phyloP scores from a whole-genome alignment of 2,113 vertebrate genomes.

The Cnemophilus loriae region DNA sequence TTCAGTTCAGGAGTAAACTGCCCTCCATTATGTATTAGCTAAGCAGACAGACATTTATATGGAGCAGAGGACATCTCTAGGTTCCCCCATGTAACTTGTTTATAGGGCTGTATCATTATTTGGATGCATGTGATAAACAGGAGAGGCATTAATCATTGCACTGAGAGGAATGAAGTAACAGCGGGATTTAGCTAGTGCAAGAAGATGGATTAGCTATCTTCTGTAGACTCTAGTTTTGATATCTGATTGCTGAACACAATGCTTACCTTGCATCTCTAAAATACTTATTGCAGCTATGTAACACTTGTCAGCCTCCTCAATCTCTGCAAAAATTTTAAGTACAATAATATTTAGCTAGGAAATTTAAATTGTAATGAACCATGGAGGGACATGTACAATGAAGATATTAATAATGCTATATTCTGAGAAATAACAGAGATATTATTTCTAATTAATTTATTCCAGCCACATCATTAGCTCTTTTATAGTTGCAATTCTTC shows the following conservation, averaged over 20 bases:
- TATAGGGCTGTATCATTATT: not conserved
- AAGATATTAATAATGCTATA: not conserved
- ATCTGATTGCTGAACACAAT: not conserved
- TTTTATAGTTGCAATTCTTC: not conserved
- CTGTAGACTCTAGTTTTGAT: not conserved
- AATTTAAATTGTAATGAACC: conserved; percentile 26
- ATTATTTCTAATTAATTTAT: conserved; percentile 28
- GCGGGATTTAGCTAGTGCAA: not conserved
- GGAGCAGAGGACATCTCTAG: not conserved
- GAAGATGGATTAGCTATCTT: not conserved
- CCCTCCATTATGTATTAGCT: not conserved
- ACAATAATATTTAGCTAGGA: conserved; percentile 10
- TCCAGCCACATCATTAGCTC: not conserved
- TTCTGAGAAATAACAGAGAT: not conserved
- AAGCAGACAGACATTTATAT: not conserved
- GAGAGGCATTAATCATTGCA: not conserved
- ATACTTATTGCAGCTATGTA: not conserved
- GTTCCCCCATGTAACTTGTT: not conserved
- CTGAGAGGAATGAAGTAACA: not conserved
- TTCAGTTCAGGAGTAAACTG: not conserved
- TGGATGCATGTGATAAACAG: not conserved
- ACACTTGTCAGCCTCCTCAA: not conserved
- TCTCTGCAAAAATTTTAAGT: not conserved
- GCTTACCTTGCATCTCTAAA: not conserved
- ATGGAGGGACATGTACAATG: not conserved